Base-by-base conservation (phyloP, 2,797 vertebrate species). In the Peromyscus attwateri region DNA sequence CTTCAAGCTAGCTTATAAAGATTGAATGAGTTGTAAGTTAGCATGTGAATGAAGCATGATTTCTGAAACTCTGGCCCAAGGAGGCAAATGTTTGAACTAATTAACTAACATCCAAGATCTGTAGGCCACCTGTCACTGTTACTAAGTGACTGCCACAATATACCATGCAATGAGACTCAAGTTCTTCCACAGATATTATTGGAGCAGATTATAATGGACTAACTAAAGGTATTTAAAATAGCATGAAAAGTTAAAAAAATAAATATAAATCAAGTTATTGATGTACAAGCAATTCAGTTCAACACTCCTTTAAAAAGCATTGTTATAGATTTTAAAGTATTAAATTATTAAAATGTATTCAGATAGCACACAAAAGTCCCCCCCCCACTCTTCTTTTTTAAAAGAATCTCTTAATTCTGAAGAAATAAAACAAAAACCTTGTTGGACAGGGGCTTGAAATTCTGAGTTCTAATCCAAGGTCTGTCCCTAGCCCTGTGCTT, bases 301-400 rank as follows among this genome's bases (percentile, higher is more conserved):
- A 91, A 79, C 1, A 89, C 16, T 95, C 55, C 27, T 94, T 89
- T 83, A n/a, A 75, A 11, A 80, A 87, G 7, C 64, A 83, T 43
- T 57, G 92, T 71, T 89, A 84, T 12, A 87, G 4, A 87, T 29
- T 96, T 12, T 7, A 85, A 64, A 89, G 25, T 87, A 3, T 31
- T 89, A 16, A 83, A 43, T 66, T 75, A 75, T 37, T 84, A 92
- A 64, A 96, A 87, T 82, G 23, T 52, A 91, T 66, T 89, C 16
- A 87, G 70, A 55, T 5, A 92, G 34, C 21, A 43, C 34, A 73
- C 27, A 17, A 71, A 93, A 85, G 29, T 49, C 9, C 6, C 4
- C 8, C 8, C 49, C 49, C 49, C 10, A 0, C 23, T 3, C 71
- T 25, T n/a, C 23, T 49, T 1, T 60, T 31, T 75, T 60, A 21